Conservation (phyloP, 2,113 vertebrate species). For the Podarcis raffonei region DNA sequence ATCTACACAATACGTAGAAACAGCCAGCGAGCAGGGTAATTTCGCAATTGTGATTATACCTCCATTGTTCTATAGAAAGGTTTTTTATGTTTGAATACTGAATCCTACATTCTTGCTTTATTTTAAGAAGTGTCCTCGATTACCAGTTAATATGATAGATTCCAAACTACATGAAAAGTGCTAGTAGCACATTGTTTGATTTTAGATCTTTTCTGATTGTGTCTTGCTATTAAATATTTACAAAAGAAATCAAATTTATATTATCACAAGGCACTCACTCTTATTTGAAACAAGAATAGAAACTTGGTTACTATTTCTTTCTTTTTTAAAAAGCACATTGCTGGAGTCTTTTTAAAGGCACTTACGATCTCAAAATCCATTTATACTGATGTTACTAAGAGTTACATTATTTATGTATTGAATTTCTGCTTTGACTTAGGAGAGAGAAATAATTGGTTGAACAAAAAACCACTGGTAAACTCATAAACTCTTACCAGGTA, state of each 20-base stretch:
- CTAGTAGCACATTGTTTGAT: neutral
- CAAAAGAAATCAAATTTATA: neutral
- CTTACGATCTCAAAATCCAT: neutral
- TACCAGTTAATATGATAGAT: conserved; percentile 20
- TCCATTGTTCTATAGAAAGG: conserved; percentile 61
- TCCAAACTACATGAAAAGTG: conserved; percentile 4
- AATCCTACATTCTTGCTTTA: conserved; percentile 25
- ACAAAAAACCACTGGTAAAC: conserved; percentile 8
- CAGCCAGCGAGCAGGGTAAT: conserved; percentile 61
- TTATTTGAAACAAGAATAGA: neutral
- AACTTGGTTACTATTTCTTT: conserved; percentile 11
- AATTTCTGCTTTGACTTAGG: neutral
- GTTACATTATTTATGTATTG: conserved; percentile 30
- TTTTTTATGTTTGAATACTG: conserved; percentile 45
- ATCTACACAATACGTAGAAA: conserved; percentile 68
- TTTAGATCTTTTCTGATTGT: conserved; percentile 12
- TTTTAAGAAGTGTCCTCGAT: conserved; percentile 33
- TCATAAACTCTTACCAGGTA: neutral
- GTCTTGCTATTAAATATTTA: neutral
- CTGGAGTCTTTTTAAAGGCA: conserved; percentile 20
- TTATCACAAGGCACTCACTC: conserved; percentile 18
- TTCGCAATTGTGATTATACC: conserved; percentile 63
- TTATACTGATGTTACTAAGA: conserved; percentile 18
- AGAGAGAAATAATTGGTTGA: conserved; percentile 30
- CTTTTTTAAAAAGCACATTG: conserved; percentile 10